Evolutionary conservation across 30 jellyfish, hydroid and myxozoan species (phyloP).

Genomic region (Hydra vulgaris): DNA sequence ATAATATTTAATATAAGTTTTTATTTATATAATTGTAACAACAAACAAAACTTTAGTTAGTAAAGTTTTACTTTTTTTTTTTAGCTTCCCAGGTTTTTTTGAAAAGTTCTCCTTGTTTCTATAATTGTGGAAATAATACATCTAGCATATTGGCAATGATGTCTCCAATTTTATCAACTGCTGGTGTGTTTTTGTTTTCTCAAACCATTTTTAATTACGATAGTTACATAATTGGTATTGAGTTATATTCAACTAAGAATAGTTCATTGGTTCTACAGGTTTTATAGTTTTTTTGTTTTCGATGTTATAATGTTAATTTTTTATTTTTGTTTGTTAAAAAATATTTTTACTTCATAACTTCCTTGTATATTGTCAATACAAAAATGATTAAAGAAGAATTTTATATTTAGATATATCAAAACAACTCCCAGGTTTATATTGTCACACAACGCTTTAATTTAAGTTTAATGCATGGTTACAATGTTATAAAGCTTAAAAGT

Average conservation of each 20-base stretch:
- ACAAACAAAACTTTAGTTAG: too few species aligned
- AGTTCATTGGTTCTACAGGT: not conserved
- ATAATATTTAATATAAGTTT: too few species aligned
- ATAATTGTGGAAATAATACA: not conserved
- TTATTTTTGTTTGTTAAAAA: too few species aligned
- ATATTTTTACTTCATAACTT: too few species aligned
- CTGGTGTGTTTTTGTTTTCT: not conserved
- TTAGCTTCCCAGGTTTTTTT: not conserved
- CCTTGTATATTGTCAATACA: too few species aligned
- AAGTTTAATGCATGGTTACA: not conserved
- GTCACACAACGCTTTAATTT: not conserved
- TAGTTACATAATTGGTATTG: not conserved
- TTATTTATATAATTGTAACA: too few species aligned
- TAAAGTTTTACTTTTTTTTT: too few species aligned
- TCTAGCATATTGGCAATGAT: not conserved
- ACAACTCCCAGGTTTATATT: not conserved
- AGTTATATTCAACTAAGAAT: not conserved
- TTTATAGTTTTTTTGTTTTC: too few species aligned
- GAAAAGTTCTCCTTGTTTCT: not conserved
- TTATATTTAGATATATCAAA: not conserved
- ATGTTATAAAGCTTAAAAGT: not conserved
- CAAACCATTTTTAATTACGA: not conserved
- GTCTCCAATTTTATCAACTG: not conserved
- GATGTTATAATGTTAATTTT: too few species aligned
- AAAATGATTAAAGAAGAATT: too few species aligned